Evolutionary conservation across 2,113 vertebrate genomes (phyloP), one percentile per base, ranked within the genome.

Genomic region (Toxotes jaculatrix): DNA sequence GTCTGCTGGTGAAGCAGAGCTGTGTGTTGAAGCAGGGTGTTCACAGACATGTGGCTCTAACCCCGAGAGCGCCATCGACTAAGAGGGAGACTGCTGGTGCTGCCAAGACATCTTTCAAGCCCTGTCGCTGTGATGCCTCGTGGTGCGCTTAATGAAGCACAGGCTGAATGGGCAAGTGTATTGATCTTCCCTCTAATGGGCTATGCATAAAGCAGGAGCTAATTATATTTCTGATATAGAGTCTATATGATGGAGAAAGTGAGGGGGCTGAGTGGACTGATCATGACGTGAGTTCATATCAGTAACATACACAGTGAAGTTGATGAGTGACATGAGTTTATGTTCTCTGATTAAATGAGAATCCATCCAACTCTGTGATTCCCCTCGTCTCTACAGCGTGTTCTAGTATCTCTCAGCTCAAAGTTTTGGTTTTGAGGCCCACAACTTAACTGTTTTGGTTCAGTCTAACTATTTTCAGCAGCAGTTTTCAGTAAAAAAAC

Each of bases 81-180:
- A 14, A 36, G 63, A 34, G 40, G 67, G 59, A 68, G 77, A 56
- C 64, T 21, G 61, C 65, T 13, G 64, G 8, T 60, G 40, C 74
- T 66, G 62, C 78, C 68, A 62, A 38, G 57, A 64, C 83, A 66
- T 82, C 82, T 83, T 73, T 75, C 69, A 69, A 63, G 67, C 72
- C 27, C 56, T 49, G 69, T 69, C 49, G 56, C 79, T 42, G 62
- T 56, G 75, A 80, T 43, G 89, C 31, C 84, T 69, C 32, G 32
- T 32, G 64, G 31, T 77, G 65, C 16, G 42, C 83, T 75, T 89
- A 88, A 91, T 89, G 89, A 93, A 89, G 73, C 80, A 31, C 62
- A 40, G 71, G 88, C 88, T 74, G 73, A 89, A 84, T 32, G 70
- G 87, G 86, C 23, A 67, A 27, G 60, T 32, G 53, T 90, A 91